These are phyloP conservation scores for Prionailurus viverrinus DNA, from an alignment of 2,113 vertebrate species.

Conservation along the genomic window DNA sequence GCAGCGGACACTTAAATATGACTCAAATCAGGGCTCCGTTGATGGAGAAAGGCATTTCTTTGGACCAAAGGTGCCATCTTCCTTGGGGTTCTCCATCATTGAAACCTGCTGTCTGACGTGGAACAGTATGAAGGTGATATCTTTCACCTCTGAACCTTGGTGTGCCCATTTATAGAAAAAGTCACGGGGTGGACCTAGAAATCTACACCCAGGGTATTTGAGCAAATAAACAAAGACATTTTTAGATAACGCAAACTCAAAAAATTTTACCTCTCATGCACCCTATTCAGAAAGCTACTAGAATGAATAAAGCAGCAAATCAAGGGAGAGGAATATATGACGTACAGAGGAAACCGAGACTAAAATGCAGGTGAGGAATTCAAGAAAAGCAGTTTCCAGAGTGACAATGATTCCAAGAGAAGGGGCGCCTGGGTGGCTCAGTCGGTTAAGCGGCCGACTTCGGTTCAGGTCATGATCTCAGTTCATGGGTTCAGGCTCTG, in stretches of 20 bases:
- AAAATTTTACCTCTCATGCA: neutral
- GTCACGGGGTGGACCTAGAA: neutral
- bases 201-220: neutral
- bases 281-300: neutral
- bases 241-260: neutral
- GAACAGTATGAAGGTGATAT: rapidly evolving
- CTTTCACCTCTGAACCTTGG: neutral
- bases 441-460: no score
- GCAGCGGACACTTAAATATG: no score
- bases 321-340: neutral
- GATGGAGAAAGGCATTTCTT: neutral
- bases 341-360: neutral
- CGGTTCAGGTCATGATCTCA: no score
- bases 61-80: neutral
- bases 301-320: neutral
- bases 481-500: no score
- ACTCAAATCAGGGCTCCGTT: neutral
- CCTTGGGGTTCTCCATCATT: no score
- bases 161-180: neutral
- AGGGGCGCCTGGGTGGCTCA: no score
- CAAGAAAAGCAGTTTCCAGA: neutral
- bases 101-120: neutral
- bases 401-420: neutral
- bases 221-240: neutral
- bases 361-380: neutral